A percentile compares a stretch with the other conserved stretches of the same genome.
Evolutionary conservation across 2,888 invertebrate genomes (phyloP).

Genomic region (Leptinotarsa juncta): DNA sequence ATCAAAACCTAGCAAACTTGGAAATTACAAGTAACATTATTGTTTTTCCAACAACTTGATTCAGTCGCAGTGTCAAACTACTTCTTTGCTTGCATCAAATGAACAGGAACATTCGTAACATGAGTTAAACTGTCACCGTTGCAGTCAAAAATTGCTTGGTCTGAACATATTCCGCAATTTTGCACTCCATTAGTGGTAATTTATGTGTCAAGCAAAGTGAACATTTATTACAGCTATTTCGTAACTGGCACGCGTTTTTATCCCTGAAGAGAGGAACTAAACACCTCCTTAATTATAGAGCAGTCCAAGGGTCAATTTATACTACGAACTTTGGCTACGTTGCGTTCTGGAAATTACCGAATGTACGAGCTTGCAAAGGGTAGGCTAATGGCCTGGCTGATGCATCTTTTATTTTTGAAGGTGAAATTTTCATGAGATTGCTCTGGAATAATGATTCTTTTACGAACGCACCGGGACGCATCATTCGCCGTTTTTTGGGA

Average conservation of each 20-base stretch:
- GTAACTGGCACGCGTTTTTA: constrained; percentile 5
- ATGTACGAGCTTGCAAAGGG: neutral
- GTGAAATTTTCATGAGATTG: neutral
- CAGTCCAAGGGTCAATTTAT: neutral
- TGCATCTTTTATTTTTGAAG: neutral
- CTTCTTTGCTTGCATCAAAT: too few species aligned
- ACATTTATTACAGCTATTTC: constrained; percentile 1
- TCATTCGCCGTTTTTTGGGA: neutral
- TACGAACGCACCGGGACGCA: neutral
- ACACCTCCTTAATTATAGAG: constrained; percentile 6
- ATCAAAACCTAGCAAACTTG: too few species aligned
- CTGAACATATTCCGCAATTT: neutral
- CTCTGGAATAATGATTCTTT: neutral
- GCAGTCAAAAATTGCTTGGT: neutral
- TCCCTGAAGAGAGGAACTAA: neutral
- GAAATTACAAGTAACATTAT: too few species aligned
- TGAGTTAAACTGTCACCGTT: neutral
- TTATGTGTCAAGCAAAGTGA: neutral
- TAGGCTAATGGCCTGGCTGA: neutral
- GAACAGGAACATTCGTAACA: too few species aligned
- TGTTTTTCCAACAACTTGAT: too few species aligned
- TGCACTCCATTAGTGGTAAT: neutral
- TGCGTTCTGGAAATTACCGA: neutral
- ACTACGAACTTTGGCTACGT: neutral
- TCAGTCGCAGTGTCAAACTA: too few species aligned